Base-by-base conservation (phyloP, 1,140 invertebrate species). In the Cataglyphis hispanica region DNA sequence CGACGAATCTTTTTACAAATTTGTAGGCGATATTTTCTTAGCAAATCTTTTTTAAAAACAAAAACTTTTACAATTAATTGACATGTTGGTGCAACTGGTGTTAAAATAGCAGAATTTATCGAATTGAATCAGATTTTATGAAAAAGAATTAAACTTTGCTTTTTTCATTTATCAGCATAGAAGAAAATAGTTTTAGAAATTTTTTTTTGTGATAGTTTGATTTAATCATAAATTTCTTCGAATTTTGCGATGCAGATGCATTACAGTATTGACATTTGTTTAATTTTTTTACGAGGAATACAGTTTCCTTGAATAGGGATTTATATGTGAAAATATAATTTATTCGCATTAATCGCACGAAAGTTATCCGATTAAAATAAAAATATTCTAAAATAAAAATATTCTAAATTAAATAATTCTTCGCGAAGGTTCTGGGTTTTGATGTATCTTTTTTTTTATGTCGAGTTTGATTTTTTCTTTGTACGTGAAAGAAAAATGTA, bases 401-500 rank as follows among this genome's bases (percentile, higher is more conserved):
- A 37, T 3, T 72, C 37, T 37, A 43, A 25, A 0, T 0, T 4
- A 19, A 25, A 46, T 27, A 25, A 56, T 76, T 25, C n/a, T 25
- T 61, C n/a, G 22, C n/a, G 10, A 43, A 13, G 10, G 7, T 46
- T 58, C 16, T 69, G 64, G 11, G 43, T 27, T 56, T 78, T 66
- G 43, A 56, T 10, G 8, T n/a, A n/a, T n/a, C n/a, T n/a, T 5
- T 34, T 40, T 27, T 31, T 64, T 46, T 50, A 13, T 56, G 22
- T 69, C 16, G 22, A 81, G 50, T 37, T 27, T 56, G 2, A 50
- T 77, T 10, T 64, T 56, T 50, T 27, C 81, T 70, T 50, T 13
- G 34, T 31, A 83, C 75, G 69, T 69, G 69, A 50, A 69, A 80
- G 64, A 58, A 34, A 34, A 13, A 53, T 76, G 10, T 10, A 72